Percentiles rank a stretch among this genome's conserved stretches.
Conservation (phyloP, 2,797 vertebrate species). For the Buphagus erythrorhynchus region DNA sequence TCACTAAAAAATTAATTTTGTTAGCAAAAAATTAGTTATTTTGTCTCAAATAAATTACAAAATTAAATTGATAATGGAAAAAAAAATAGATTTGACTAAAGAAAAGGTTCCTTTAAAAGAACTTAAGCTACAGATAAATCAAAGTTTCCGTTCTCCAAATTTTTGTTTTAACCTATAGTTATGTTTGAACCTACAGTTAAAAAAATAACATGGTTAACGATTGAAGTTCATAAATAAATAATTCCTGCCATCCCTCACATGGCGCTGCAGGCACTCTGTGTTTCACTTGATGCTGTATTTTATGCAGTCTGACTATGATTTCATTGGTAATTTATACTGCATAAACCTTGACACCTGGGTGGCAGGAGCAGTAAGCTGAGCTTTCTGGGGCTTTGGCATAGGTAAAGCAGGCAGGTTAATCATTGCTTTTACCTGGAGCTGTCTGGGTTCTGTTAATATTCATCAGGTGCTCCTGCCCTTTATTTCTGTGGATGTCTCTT, state of each 20-base stretch:
- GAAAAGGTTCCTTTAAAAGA: not conserved
- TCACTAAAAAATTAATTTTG: not conserved
- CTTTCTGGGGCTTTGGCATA: not conserved
- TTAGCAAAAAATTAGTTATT: not conserved
- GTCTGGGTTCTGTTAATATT: constrained; percentile 20
- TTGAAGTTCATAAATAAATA: not conserved
- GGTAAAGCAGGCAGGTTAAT: not conserved
- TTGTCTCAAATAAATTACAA: not conserved
- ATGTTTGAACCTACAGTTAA: not conserved
- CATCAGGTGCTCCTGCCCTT: not conserved
- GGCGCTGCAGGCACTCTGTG: not conserved
- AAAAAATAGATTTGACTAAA: not conserved
- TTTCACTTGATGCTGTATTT: not conserved
- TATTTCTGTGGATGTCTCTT: constrained; percentile 2
- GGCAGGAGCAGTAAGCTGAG: not conserved
- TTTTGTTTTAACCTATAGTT: not conserved
- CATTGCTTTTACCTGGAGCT: not conserved
- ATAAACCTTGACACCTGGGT: not conserved
- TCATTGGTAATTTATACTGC: not conserved
- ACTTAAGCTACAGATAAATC: not conserved
- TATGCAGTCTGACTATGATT: not conserved
- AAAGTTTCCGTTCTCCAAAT: not conserved
- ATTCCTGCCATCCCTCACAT: not conserved
- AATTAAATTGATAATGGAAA: not conserved
- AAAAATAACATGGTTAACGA: not conserved